Evolutionary conservation across 2,113 vertebrate species (phyloP).

Genomic region (Caloenas nicobarica): DNA sequence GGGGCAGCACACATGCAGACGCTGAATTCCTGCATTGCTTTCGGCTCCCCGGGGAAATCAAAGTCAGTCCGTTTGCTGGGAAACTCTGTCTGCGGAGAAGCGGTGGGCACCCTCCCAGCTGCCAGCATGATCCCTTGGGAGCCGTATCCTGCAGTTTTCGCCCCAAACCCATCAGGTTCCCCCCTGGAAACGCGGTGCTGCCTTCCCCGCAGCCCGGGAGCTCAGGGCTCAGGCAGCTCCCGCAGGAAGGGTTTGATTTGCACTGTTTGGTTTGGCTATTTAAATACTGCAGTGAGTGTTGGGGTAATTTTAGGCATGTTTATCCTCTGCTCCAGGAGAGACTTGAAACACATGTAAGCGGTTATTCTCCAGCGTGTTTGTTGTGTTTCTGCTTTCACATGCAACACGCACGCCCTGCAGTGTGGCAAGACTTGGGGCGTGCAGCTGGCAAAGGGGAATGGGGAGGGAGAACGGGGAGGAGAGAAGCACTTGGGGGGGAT

Average conservation of each 20-base stretch:
- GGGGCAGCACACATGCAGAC: background rate
- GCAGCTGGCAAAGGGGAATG: background rate
- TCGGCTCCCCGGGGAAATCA: slow-evolving; percentile 11
- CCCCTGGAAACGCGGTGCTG: background rate
- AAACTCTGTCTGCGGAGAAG: background rate
- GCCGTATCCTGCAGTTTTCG: background rate
- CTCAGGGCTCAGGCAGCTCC: background rate
- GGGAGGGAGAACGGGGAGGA: background rate
- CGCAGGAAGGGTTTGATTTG: background rate
- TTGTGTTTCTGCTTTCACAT: background rate
- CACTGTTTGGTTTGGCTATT: background rate
- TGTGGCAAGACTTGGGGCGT: background rate
- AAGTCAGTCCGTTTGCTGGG: background rate
- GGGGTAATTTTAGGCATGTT: slow-evolving; percentile 40
- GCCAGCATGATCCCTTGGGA: rapidly evolving
- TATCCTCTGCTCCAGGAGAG: slow-evolving; percentile 23
- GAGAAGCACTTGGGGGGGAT: background rate
- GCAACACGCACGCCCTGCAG: background rate
- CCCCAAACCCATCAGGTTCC: background rate
- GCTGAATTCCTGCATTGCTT: slow-evolving; percentile 36
- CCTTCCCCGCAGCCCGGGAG: background rate
- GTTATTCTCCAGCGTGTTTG: background rate
- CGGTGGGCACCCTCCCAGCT: background rate
- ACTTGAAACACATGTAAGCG: slow-evolving; percentile 11
- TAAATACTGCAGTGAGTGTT: background rate